These are phyloP conservation scores for Musca domestica DNA, from an alignment of 1,140 invertebrate species.

Conservation along the genomic window DNA sequence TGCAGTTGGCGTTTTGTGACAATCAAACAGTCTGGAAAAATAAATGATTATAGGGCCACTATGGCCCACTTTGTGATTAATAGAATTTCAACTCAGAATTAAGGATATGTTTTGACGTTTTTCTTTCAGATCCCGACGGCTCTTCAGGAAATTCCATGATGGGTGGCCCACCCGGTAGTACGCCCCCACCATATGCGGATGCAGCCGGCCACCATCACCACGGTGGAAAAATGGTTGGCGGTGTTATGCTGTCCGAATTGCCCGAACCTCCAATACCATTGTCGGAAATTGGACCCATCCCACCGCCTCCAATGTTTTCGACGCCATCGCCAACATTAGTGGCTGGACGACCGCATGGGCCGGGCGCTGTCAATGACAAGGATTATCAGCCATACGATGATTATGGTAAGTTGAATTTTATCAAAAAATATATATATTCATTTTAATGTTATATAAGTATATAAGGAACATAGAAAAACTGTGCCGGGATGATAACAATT, in stretches of 20 bases:
- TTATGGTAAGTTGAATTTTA: conserved; percentile 65
- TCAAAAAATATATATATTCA: no score
- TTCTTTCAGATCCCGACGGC: conserved; percentile 58
- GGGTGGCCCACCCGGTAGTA: conserved; percentile 57
- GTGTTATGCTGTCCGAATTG: conserved; percentile 75
- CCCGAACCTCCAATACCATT: conserved; percentile 88
- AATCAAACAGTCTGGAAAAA: no score
- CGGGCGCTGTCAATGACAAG: conserved; percentile 52
- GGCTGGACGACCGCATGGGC: conserved; percentile 57
- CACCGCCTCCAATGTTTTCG: conserved; percentile 93
- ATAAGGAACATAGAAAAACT: no score
- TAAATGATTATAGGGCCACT: no score
- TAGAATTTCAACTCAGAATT: no score
- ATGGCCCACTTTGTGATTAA: no score
- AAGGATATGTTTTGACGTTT: no score
- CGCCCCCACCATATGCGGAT: conserved; percentile 56
- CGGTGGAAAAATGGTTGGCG: conserved; percentile 42
- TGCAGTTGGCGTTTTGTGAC: no score
- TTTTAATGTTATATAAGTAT: no score
- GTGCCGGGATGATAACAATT: no score
- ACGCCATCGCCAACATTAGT: conserved; percentile 76
- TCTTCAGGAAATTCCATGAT: conserved; percentile 52
- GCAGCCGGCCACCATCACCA: conserved; percentile 55
- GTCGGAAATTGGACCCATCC: conserved; percentile 91
- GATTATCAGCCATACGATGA: conserved; percentile 62